Conservation (phyloP, 2,888 invertebrate species). For the Calameuta pallipes region DNA sequence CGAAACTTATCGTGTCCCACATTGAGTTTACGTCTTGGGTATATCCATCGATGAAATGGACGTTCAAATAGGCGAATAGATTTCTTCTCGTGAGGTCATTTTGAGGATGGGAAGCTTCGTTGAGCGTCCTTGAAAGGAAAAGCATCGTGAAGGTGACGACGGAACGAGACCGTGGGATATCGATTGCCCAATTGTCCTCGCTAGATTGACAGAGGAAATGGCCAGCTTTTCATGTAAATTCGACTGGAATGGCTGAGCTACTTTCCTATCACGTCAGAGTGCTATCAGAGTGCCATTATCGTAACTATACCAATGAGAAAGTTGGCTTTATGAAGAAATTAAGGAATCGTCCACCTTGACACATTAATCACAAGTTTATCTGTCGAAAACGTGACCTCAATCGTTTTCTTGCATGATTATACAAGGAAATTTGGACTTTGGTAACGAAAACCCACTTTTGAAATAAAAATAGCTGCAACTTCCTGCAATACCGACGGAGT, state of each 20-base stretch:
- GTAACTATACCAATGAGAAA: neutral
- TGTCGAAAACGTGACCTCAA: neutral
- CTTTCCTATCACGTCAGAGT: neutral
- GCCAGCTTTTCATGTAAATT: neutral
- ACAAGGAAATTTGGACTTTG: neutral
- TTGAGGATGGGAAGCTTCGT: neutral
- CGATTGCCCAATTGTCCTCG: neutral
- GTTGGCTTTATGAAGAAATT: neutral
- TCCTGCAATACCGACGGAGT: neutral
- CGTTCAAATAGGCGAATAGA: neutral
- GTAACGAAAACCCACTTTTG: neutral
- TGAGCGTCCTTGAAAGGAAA: neutral
- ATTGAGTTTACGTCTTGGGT: conserved; percentile 16
- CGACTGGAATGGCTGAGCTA: neutral
- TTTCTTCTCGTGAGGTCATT: neutral
- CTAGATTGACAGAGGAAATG: neutral
- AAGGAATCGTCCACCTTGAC: neutral
- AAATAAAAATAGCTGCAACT: neutral
- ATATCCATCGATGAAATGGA: neutral
- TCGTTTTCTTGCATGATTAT: neutral
- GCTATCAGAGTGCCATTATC: neutral
- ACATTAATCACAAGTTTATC: neutral
- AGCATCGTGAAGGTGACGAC: neutral
- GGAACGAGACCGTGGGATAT: neutral
- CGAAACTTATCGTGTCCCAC: conserved; percentile 25